Conservation (phyloP, 2,888 invertebrate species). For the Volucella inanis region DNA sequence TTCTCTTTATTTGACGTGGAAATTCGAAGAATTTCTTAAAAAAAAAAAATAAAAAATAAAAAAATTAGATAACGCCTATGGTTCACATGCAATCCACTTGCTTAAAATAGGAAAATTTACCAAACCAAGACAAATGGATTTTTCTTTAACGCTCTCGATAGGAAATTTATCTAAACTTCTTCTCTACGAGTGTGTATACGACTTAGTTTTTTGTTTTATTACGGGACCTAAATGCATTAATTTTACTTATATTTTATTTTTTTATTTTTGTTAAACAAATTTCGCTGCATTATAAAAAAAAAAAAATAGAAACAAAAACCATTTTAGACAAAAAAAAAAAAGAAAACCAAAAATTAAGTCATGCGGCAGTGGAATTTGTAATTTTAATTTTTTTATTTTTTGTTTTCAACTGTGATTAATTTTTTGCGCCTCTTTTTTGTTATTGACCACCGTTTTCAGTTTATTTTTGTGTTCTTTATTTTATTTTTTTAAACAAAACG, state of each 20-base stretch:
- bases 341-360: background rate
- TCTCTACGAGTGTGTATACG: slow-evolving; percentile 1
- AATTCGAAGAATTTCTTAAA: slow-evolving; percentile 39
- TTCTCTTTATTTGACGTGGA: background rate
- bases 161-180: slow-evolving; percentile 42
- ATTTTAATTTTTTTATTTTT: slow-evolving; percentile 46
- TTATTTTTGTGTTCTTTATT: slow-evolving; percentile 66
- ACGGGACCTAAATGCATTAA: slow-evolving; percentile 74
- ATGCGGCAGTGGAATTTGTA: slow-evolving; percentile 39
- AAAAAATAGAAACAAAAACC: background rate
- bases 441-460: slow-evolving; percentile 67
- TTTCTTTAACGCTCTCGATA: slow-evolving; percentile 30
- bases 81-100: slow-evolving; percentile 51
- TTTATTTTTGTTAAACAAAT: slow-evolving; percentile 45
- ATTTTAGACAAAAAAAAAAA: too few relatives aligned
- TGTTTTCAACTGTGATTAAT: slow-evolving; percentile 70
- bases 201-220: slow-evolving; percentile 49
- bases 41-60: too few relatives aligned
- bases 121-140: slow-evolving; percentile 63
- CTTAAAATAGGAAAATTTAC: background rate
- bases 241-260: slow-evolving; percentile 18
- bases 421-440: slow-evolving; percentile 63
- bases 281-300: slow-evolving; percentile 32
- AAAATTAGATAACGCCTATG: background rate
- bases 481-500: slow-evolving; percentile 39